Base-by-base conservation (phyloP, 2,113 vertebrate genomes). In the Limanda limanda region DNA sequence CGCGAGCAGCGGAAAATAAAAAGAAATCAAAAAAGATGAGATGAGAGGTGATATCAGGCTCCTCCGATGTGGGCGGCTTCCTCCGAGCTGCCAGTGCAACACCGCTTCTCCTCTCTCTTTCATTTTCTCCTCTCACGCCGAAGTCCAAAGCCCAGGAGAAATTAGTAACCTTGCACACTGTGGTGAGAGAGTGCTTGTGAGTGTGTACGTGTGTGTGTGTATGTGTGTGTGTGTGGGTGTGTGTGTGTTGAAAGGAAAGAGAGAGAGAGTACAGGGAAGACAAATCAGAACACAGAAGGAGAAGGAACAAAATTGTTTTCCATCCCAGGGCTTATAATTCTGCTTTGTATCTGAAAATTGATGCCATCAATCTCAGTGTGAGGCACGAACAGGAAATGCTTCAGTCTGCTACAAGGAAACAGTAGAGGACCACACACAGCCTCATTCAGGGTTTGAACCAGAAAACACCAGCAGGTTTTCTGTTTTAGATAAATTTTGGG, bases 81-180 rank as follows among this genome's bases (percentile, higher is more conserved):
- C 88, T 83, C 78, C 31, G 75, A 86, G 85, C 88, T 89, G 79
- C 82, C 69, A 76, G 78, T 35, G 84, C 84, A 83, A 80, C 64
- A 48, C 78, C 48, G 74, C 81, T 81, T 84, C 72, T 84, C 59
- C 82, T 69, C 77, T 37, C 80, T 37, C 80, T 88, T 86, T 91
- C 78, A 90, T 90, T 92, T 88, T 88, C 86, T 90, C 77, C 73
- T 86, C 83, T 87, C 64, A 81, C 78, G 52, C 87, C 74, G 20
- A 80, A 79, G 81, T 83, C 92, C 86, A 92, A 92, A 91, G 83
- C 93, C 91, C 92, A 84, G 23, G 91, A 94, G 93, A 94, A 94
- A 94, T 94, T 93, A 92, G 90, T 90, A 92, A 90, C 88, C 83
- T 62, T 4, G 65, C 85, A 76, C 37, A 9, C 35, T 55, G 67